Percentiles rank a stretch among this genome's conserved stretches.
phyloP scores from a whole-genome alignment of 2,797 vertebrate species.

The Lutjanus argentimaculatus region DNA sequence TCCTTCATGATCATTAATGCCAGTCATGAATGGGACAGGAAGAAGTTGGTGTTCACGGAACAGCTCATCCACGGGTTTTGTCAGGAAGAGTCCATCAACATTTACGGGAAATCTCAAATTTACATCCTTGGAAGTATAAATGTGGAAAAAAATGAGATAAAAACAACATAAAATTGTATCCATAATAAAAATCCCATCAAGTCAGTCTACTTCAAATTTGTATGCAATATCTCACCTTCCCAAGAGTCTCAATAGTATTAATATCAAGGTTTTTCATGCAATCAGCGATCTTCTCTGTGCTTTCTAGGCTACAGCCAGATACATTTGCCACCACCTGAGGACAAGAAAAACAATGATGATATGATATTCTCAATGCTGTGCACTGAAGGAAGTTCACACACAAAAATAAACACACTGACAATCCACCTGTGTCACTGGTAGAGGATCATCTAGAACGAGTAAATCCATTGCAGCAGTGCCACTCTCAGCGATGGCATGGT shows the following conservation, averaged over 20 bases:
- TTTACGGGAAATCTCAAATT: not conserved
- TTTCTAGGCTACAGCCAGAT: constrained; percentile 80
- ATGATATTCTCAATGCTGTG: not conserved
- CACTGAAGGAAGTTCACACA: not conserved
- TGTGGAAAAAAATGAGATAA: not conserved
- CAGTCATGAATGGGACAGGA: constrained; percentile 83
- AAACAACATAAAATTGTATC: not conserved
- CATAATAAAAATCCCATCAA: not conserved
- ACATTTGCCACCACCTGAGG: constrained; percentile 71
- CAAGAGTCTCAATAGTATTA: constrained; percentile 46
- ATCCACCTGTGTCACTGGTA: constrained; percentile 66
- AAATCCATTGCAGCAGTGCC: constrained; percentile 69
- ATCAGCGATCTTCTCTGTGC: constrained; percentile 74
- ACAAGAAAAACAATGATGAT: not conserved
- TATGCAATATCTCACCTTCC: constrained; percentile 57
- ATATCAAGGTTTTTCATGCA: constrained; percentile 77
- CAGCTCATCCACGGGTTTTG: constrained; percentile 67
- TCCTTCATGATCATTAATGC: constrained; percentile 80
- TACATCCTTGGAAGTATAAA: constrained; percentile 52
- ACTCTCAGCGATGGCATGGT: constrained; percentile 84
- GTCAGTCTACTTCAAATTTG: not conserved
- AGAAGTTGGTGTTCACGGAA: constrained; percentile 68
- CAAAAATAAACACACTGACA: not conserved
- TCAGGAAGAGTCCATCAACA: constrained; percentile 79
- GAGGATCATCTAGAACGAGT: constrained; percentile 7